Base-by-base conservation (phyloP, 2,797 vertebrate genomes). In the Pseudochirops corinnae region DNA sequence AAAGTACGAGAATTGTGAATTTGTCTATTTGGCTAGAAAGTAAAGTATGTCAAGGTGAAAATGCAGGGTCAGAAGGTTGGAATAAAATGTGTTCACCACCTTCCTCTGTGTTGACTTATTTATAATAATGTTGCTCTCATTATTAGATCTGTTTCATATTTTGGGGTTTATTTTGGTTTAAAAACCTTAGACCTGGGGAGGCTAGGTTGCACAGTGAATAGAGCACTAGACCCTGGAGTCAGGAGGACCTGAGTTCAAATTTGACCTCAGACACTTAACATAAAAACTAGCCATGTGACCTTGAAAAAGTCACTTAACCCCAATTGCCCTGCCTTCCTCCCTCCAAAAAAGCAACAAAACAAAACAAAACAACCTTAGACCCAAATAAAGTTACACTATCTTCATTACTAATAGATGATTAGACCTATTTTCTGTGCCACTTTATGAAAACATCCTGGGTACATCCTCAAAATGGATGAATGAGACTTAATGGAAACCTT, bases 351-450 rank as follows among this genome's bases (percentile, higher is more conserved):
- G 2, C 2, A 52, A 52, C 52, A 52, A 52, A 52, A 52, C 4
- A 52, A 52, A 52, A 52, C 52, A 52, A 52, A 52, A 52, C 50
- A 94, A 52, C 11, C 52, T 92, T 92, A 95, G 56, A 9, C 21
- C 93, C 46, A 52, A 94, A 90, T 94, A 91, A 96, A 74, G 56
- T 90, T 91, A 93, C 67, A 92, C 82, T 46, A 16, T 60, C 24
- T 90, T 60, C 91, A 91, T 92, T 55, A 93, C 92, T 92, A 95
- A 93, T 46, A 52, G 90, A 92, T 93, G 92, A 94, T 91, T 91
- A 21, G 94, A 33, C 92, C 24, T 92, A 91, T 94, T 93, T 90
- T 90, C 55, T 46, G 56, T 39, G 29, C 50, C 16, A 74, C 39
- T 87, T 56, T 55, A 57, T 90, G 46, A 57, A 56, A 93, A 93